A percentile compares a stretch with the other conserved stretches of the same genome.
Evolutionary conservation across 2,797 vertebrate genomes (phyloP).

Genomic region (Momotus momota): DNA sequence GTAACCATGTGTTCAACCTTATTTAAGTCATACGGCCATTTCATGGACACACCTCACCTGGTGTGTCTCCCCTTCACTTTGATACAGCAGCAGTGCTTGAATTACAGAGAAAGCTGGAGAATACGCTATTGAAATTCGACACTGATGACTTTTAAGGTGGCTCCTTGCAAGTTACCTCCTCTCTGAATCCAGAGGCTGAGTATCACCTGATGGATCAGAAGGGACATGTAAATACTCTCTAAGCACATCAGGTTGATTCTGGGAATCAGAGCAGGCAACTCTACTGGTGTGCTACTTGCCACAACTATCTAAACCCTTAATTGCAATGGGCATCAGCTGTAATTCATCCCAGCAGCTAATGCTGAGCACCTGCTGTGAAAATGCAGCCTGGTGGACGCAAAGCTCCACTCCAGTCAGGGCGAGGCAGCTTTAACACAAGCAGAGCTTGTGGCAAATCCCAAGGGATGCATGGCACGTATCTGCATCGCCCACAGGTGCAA

Average conservation of each 20-base stretch:
- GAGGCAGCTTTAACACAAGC: neutral
- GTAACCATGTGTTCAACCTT: neutral
- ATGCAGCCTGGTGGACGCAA: accelerated
- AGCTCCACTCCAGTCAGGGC: neutral
- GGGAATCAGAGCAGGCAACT: neutral
- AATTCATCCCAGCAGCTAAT: neutral
- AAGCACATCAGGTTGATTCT: neutral
- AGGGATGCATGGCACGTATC: neutral
- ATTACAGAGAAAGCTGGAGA: neutral
- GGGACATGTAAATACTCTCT: neutral
- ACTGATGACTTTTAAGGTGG: neutral
- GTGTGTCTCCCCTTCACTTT: neutral
- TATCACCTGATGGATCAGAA: neutral
- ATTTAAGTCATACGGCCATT: neutral
- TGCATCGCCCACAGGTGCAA: accelerated
- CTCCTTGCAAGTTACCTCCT: neutral
- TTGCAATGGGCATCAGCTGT: neutral
- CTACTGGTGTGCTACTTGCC: neutral
- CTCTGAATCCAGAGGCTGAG: neutral
- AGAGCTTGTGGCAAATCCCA: neutral
- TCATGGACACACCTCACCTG: neutral
- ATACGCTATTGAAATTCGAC: accelerated
- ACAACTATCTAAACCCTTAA: neutral
- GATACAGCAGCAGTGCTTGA: neutral
- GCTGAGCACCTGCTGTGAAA: neutral